phyloP scores from a whole-genome alignment of 2,888 invertebrate species.

The Pseudococcus viburni region DNA sequence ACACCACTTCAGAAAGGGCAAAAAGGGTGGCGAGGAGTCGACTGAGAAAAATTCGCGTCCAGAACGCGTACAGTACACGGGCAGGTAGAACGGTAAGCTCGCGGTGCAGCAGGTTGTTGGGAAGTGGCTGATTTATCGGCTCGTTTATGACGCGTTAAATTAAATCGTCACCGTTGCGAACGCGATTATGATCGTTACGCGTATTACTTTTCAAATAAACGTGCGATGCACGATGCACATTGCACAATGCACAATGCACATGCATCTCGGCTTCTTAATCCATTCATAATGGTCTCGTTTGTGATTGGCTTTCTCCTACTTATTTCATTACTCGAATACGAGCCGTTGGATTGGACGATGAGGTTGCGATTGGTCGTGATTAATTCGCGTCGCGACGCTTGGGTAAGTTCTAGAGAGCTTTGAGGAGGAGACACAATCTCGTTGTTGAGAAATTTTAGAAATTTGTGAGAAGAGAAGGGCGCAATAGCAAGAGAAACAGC shows the following conservation, averaged over 20 bases:
- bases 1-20: too few relatives aligned
- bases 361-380: not conserved
- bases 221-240: not conserved
- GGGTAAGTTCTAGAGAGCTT: not conserved
- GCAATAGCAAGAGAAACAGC: too few relatives aligned
- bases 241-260: not conserved
- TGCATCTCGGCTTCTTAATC: conserved; percentile 42
- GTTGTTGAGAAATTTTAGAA: too few relatives aligned
- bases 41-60: too few relatives aligned
- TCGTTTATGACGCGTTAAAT: conserved; percentile 47
- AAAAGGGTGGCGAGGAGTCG: too few relatives aligned
- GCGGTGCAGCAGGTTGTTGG: not conserved
- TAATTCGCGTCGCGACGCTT: conserved; percentile 4
- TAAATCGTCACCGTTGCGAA: conserved; percentile 45
- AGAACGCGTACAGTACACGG: too few relatives aligned
- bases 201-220: conserved; percentile 31
- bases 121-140: conserved; percentile 26
- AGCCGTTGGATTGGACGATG: not conserved
- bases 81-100: not conserved
- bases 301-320: conserved; percentile 45
- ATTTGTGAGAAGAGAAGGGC: too few relatives aligned
- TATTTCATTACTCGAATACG: not conserved
- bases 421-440: not conserved
- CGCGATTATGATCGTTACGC: conserved; percentile 33
- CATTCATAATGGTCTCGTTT: conserved; percentile 41